These are phyloP conservation scores for Eucera pruinosa DNA, from an alignment of 2,888 invertebrate species.

Conservation along the genomic window DNA sequence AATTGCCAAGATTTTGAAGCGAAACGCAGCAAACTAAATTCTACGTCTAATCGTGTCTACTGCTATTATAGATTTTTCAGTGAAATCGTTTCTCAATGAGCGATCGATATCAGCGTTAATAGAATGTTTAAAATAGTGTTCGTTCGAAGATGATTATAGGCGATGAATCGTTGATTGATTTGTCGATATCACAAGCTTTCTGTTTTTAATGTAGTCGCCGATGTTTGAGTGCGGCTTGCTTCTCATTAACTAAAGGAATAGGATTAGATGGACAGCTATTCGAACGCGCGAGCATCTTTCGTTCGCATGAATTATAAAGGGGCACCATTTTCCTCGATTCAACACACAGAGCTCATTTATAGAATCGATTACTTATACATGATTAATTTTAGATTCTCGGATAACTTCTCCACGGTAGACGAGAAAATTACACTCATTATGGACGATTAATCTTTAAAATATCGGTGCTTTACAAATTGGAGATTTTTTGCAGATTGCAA, in stretches of 20 bases:
- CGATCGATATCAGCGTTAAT: not conserved
- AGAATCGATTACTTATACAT: constrained; percentile 11
- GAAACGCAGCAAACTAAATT: no score
- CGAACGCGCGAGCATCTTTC: not conserved
- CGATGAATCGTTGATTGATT: not conserved
- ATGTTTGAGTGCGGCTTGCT: not conserved
- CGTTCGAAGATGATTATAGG: not conserved
- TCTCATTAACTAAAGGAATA: not conserved
- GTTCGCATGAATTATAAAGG: not conserved
- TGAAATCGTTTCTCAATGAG: not conserved
- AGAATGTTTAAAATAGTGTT: not conserved
- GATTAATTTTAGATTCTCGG: constrained; percentile 3
- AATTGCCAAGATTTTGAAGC: no score
- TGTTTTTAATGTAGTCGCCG: not conserved
- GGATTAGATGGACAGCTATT: constrained; percentile 2
- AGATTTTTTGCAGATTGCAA: no score
- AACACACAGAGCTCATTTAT: not conserved
- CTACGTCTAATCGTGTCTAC: no score
- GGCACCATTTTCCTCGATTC: not conserved
- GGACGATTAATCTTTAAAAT: not conserved
- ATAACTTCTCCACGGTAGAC: not conserved
- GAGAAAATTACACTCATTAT: not conserved
- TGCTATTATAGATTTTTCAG: no score
- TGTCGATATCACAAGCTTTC: not conserved
- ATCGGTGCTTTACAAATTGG: not conserved